Evolutionary conservation across 2,888 invertebrate genomes (phyloP).

Genomic region (Chymomyza fuscimana): DNA sequence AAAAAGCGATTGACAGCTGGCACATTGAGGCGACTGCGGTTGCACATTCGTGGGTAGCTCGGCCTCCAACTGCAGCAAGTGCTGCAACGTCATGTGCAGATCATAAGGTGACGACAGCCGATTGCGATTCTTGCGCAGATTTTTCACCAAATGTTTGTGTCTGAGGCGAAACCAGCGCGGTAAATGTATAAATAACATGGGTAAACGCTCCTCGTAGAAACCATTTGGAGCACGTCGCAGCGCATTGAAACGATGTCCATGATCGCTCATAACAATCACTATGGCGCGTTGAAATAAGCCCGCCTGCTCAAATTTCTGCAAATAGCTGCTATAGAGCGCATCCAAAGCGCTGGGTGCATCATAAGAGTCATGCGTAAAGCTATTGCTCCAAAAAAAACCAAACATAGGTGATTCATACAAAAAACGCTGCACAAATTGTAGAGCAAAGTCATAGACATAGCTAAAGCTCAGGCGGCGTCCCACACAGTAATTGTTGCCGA

Average conservation of each 20-base stretch:
- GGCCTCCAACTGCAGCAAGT: conserved; percentile 82
- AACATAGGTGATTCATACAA: conserved; percentile 83
- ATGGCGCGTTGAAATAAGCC: conserved; percentile 82
- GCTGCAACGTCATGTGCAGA: conserved; percentile 85
- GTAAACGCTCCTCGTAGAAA: conserved; percentile 88
- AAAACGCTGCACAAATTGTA: conserved; percentile 84
- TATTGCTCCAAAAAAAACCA: conserved; percentile 88
- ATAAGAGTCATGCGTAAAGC: conserved; percentile 85
- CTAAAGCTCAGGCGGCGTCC: conserved; percentile 83
- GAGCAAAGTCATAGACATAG: conserved; percentile 84
- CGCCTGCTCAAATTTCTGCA: conserved; percentile 81
- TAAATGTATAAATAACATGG: conserved; percentile 85
- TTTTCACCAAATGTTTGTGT: conserved; percentile 81
- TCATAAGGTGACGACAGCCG: conserved; percentile 87
- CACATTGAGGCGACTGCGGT: conserved; percentile 81
- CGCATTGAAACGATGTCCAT: conserved; percentile 86
- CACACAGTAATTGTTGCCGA: conserved; percentile 81
- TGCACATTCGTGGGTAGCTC: conserved; percentile 35
- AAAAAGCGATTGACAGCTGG: conserved; percentile 84
- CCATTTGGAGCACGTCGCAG: conserved; percentile 84
- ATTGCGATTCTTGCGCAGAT: conserved; percentile 82
- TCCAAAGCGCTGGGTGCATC: conserved; percentile 85
- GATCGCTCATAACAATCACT: conserved; percentile 87
- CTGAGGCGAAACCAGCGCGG: conserved; percentile 83
- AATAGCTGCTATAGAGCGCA: conserved; percentile 81